These are phyloP conservation scores for Mylabris sibirica DNA, from an alignment of 2,888 invertebrate genomes.

Conservation along the genomic window DNA sequence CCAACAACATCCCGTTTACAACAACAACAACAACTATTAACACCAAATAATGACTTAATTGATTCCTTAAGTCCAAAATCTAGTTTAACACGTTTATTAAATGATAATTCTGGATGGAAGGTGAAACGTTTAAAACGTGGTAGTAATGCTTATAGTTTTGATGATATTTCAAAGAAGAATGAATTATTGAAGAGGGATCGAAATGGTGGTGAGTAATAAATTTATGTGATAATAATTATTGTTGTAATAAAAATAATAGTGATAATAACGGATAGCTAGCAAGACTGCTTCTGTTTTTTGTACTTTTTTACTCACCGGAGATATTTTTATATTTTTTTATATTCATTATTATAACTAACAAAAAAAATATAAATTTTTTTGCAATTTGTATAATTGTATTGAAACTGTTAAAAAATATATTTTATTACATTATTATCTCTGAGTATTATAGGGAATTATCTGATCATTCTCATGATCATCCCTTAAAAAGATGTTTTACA, in stretches of 20 bases:
- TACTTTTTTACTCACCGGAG: not conserved
- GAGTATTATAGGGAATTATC: too few relatives aligned
- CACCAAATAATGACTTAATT: slow-evolving; percentile 38
- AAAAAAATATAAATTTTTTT: not conserved
- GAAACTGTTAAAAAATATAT: not conserved
- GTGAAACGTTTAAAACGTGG: slow-evolving; percentile 53
- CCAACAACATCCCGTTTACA: slow-evolving; percentile 46
- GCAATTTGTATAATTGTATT: not conserved
- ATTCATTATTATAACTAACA: not conserved
- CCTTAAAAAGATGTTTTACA: too few relatives aligned
- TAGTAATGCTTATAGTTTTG: slow-evolving; percentile 52
- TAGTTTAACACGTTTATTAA: slow-evolving; percentile 51
- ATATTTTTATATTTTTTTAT: not conserved
- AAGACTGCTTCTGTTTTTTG: slow-evolving; percentile 1
- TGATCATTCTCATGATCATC: too few relatives aligned
- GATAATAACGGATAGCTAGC: not conserved
- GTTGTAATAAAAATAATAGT: not conserved
- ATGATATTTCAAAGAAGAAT: slow-evolving; percentile 53
- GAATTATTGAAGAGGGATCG: slow-evolving; percentile 31
- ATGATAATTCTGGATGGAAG: slow-evolving; percentile 44
- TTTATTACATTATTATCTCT: not conserved
- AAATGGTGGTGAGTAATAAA: slow-evolving; percentile 17
- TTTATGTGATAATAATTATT: slow-evolving; percentile 13
- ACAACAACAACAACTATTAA: slow-evolving; percentile 30
- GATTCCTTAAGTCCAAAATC: slow-evolving; percentile 51